Conservation (phyloP, 2,888 invertebrate species). For the Pherbina coryleti region DNA sequence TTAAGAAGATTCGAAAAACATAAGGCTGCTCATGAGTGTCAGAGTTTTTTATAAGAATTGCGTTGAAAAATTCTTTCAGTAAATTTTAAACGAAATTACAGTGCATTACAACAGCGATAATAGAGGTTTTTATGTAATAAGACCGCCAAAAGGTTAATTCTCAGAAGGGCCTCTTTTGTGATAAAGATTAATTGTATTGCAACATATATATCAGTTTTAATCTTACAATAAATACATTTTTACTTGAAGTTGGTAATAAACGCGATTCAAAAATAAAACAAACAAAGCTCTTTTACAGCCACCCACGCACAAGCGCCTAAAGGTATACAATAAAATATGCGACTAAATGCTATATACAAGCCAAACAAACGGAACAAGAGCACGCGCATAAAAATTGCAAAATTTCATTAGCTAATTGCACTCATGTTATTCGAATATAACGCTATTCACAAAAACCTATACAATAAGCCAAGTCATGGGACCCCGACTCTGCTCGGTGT, state of each 20-base stretch:
- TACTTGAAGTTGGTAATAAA: constrained; percentile 2
- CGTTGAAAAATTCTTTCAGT: too few relatives aligned
- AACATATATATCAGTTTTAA: constrained; percentile 5
- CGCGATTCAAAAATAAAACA: constrained; percentile 11
- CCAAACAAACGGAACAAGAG: neutral
- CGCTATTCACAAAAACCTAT: too few relatives aligned
- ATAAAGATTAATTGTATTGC: neutral
- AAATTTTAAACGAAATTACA: too few relatives aligned
- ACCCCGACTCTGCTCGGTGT: neutral
- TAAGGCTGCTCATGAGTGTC: too few relatives aligned
- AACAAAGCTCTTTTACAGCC: constrained; percentile 52
- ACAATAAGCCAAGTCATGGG: too few relatives aligned
- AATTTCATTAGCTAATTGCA: constrained; percentile 68
- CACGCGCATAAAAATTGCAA: constrained; percentile 56
- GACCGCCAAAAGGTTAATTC: too few relatives aligned
- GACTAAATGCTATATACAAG: neutral
- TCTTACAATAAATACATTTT: constrained; percentile 26
- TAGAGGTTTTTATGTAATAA: too few relatives aligned
- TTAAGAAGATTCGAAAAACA: too few relatives aligned
- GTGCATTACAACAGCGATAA: too few relatives aligned
- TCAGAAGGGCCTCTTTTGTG: too few relatives aligned
- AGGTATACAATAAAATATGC: constrained; percentile 40
- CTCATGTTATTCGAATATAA: constrained; percentile 22
- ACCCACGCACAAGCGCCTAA: constrained; percentile 49
- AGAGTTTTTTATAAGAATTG: too few relatives aligned